Evolutionary conservation across 2,888 invertebrate genomes (phyloP).

Genomic region (Acanthosepion esculentum): DNA sequence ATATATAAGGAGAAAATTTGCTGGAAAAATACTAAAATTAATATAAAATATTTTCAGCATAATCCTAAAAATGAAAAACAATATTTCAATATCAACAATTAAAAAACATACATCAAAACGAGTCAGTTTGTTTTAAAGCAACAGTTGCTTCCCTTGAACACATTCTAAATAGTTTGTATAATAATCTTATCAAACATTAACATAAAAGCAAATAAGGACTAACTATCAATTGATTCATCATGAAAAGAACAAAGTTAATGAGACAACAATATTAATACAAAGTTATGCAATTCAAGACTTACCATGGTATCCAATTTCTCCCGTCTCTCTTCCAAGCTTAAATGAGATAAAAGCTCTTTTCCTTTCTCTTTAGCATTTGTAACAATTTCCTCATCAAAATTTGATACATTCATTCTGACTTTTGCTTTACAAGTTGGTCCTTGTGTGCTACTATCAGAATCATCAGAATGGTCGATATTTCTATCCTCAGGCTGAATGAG

Average conservation of each 20-base stretch:
- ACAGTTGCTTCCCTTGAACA: too few relatives aligned
- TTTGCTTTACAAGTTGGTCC: background rate
- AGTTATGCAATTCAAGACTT: constrained; percentile 65
- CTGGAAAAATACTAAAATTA: too few relatives aligned
- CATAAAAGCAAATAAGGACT: too few relatives aligned
- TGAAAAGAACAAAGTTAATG: background rate
- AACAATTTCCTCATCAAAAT: constrained; percentile 80
- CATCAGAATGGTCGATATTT: constrained; percentile 53
- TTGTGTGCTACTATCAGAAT: constrained; percentile 53
- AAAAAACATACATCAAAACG: too few relatives aligned
- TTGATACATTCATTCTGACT: constrained; percentile 55
- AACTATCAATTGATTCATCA: background rate
- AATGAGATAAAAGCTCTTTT: constrained; percentile 84
- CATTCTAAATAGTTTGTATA: too few relatives aligned
- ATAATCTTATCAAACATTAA: too few relatives aligned
- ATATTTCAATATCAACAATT: too few relatives aligned
- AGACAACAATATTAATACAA: background rate
- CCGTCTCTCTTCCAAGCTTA: constrained; percentile 82
- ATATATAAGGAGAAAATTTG: too few relatives aligned
- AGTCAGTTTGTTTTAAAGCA: too few relatives aligned
- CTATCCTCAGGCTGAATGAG: constrained; percentile 25
- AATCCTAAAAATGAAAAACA: too few relatives aligned
- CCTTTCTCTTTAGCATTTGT: constrained; percentile 91
- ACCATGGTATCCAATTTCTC: constrained; percentile 91
- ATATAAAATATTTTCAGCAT: too few relatives aligned